Conservation (phyloP, 2,113 vertebrate species). For the Eonycteris spelaea region DNA sequence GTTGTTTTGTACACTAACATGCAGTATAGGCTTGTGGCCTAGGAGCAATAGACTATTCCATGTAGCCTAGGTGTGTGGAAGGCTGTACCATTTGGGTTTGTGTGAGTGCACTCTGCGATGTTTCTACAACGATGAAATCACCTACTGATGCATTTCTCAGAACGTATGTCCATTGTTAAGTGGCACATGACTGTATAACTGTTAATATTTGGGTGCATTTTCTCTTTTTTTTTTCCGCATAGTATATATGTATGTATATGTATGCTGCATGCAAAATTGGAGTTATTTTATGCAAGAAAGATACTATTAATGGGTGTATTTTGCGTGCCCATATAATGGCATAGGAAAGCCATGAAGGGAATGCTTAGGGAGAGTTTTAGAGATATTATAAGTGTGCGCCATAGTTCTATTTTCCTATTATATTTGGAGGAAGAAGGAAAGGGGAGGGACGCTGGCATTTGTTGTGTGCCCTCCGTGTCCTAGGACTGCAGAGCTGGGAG, state of each 20-base stretch:
- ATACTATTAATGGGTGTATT: not conserved
- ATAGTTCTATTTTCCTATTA: not conserved
- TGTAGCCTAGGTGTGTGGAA: not conserved
- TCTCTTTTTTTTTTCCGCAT: not conserved
- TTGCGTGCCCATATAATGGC: not conserved
- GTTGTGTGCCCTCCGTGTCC: not conserved
- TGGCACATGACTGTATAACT: not conserved
- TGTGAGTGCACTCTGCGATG: not conserved
- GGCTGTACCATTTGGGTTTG: not conserved
- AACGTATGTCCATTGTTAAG: not conserved
- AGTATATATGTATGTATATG: not conserved
- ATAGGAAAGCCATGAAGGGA: not conserved
- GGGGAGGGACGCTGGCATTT: not conserved
- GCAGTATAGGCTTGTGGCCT: not conserved
- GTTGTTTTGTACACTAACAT: not conserved
- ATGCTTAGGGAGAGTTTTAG: not conserved
- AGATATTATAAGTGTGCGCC: not conserved
- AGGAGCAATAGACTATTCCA: not conserved
- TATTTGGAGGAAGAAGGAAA: not conserved
- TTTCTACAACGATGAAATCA: not conserved
- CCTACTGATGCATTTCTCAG: not conserved
- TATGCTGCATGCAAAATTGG: not conserved
- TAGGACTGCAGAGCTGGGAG: not conserved
- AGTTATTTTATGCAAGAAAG: not conserved
- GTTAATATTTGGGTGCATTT: not conserved